Evolutionary conservation across 2,797 vertebrate species (phyloP).

Genomic region (Neosalanx taihuensis): DNA sequence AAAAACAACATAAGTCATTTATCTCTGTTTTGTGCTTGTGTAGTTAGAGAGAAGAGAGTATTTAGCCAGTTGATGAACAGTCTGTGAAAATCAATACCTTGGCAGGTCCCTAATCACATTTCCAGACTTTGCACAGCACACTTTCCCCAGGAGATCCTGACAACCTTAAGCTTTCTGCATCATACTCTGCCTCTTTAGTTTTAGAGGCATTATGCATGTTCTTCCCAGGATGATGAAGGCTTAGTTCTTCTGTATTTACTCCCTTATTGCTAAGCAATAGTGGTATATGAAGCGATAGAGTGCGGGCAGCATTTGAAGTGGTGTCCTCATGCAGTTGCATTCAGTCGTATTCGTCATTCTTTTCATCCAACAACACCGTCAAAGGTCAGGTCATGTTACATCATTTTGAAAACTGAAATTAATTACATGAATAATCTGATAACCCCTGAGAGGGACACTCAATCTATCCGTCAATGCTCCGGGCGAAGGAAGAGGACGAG

Average conservation of each 20-base stretch:
- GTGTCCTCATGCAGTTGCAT: background rate
- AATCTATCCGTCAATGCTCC: constrained; percentile 66
- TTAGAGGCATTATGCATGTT: background rate
- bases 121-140: too few species aligned
- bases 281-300: background rate
- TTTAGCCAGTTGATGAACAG: background rate
- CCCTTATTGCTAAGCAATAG: background rate
- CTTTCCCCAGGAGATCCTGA: too few species aligned
- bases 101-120: background rate
- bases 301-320: too few species aligned
- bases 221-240: background rate
- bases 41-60: background rate
- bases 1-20: background rate
- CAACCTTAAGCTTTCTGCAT: background rate
- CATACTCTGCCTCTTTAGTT: background rate
- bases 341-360: background rate
- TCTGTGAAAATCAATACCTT: constrained; percentile 4
- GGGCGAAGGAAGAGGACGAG: constrained; percentile 48
- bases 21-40: background rate
- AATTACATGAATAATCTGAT: constrained; percentile 67
- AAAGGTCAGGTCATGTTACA: constrained; percentile 51
- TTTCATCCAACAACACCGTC: constrained; percentile 16
- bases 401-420: constrained; percentile 58
- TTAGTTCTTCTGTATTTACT: background rate
- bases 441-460: constrained; percentile 55